Conservation (phyloP, 2,888 invertebrate species). For the Limnephilus lunatus region DNA sequence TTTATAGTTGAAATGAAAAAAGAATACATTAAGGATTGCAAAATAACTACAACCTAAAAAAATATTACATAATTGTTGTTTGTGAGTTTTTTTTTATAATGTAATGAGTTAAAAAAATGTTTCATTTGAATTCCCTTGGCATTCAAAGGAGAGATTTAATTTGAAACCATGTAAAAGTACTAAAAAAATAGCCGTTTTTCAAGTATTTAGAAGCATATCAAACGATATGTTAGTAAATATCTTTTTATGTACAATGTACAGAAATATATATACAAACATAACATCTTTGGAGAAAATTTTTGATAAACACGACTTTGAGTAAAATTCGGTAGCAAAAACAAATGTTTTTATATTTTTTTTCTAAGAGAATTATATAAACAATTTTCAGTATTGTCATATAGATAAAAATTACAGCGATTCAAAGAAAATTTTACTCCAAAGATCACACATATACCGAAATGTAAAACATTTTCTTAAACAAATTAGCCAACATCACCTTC, state of each 20-base stretch:
- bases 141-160: neutral
- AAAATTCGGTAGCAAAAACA: neutral
- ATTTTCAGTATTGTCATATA: neutral
- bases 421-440: slow-evolving; percentile 6
- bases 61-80: neutral
- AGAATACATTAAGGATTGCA: neutral
- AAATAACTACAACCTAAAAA: neutral
- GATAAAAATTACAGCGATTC: neutral
- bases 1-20: neutral
- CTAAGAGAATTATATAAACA: neutral
- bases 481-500: neutral
- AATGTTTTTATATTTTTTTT: neutral
- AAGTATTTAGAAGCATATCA: slow-evolving; percentile 3
- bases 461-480: neutral
- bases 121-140: neutral
- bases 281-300: neutral
- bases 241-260: neutral
- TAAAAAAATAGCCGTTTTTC: slow-evolving; percentile 14
- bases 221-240: neutral
- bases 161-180: neutral
- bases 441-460: neutral
- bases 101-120: neutral
- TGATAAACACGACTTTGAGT: neutral
- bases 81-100: neutral
- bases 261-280: neutral